Percentiles rank a stretch among this genome's conserved stretches.
These are phyloP conservation scores for Paramuricea clavata DNA, from an alignment of 92 coral and sea anemone genomes.

Conservation along the genomic window DNA sequence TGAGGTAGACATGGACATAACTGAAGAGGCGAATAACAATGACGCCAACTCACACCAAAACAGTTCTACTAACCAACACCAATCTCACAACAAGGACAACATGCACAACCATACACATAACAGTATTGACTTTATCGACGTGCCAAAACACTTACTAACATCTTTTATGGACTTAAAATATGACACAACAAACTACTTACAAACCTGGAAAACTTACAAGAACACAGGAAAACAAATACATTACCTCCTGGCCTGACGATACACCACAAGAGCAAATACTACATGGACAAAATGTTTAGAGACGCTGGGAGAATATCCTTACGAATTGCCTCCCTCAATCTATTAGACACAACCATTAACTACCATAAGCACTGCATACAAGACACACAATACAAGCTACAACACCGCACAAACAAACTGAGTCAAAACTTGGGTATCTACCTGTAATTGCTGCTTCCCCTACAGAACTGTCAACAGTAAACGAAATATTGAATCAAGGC, in stretches of 20 bases:
- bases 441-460: too few species aligned
- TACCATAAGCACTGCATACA: not conserved
- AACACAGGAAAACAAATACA: not conserved
- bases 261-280: not conserved
- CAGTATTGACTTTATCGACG: not conserved
- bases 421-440: too few species aligned
- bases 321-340: not conserved
- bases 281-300: not conserved
- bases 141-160: not conserved
- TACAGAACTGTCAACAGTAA: too few species aligned
- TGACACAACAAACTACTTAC: not conserved
- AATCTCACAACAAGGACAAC: too few species aligned
- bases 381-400: not conserved
- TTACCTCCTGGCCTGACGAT: not conserved
- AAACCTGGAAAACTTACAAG: not conserved
- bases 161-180: not conserved
- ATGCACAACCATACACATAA: too few species aligned
- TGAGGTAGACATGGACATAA: too few species aligned
- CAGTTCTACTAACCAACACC: too few species aligned
- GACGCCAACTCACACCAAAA: too few species aligned
- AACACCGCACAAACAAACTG: too few species aligned
- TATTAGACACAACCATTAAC: not conserved
- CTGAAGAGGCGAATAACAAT: too few species aligned
- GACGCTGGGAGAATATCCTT: not conserved
- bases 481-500: conserved; percentile 13